Evolutionary conservation across 2,113 vertebrate genomes (phyloP), one percentile per base, ranked within the genome.

Genomic region (Myodes glareolus): DNA sequence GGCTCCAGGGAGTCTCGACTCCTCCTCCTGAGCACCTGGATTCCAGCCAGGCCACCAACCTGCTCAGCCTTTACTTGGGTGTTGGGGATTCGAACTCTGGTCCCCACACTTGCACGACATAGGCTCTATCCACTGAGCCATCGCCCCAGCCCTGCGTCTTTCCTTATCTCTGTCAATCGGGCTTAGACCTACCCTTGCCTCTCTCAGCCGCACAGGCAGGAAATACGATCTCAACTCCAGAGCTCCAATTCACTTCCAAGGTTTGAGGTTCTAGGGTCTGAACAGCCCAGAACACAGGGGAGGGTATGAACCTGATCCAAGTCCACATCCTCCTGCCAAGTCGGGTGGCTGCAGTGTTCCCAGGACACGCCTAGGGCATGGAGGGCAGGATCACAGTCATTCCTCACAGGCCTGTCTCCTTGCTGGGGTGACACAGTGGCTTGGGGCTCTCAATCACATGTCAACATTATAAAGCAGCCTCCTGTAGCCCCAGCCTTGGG

Each of bases 101-200:
- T 61, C 23, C 58, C 25, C n/a, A 42, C 58, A 42, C 58, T 63
- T 63, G n/a, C n/a, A 61, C 36, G 9, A 7, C n/a, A 9, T 11
- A 17, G 5, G 0, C n/a, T 42, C 39, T 42, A 31, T 29, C 55
- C n/a, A 4, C 23, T 42, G 55, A 39, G 25, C n/a, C 50, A 27
- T 31, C 81, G 4, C 13, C 13, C 23, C 1, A 27, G 23, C 19
- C 25, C 55, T 2, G 9, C 5, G 0, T 21, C 12, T 39, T n/a
- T 58, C 19, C 52, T 82, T 1, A 19, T 14, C 21, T 93, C 85
- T 45, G 47, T 55, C 86, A 58, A 36, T 73, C 21, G 65, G 33
- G 82, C 67, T 67, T 76, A 42, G 16, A 42, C 1, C 2, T 85
- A 75, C 50, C n/a, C 58, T n/a, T 78, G 27, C 25, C 36, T 88